Base-by-base conservation (phyloP, 2,888 invertebrate species). In the Hyles lineata region DNA sequence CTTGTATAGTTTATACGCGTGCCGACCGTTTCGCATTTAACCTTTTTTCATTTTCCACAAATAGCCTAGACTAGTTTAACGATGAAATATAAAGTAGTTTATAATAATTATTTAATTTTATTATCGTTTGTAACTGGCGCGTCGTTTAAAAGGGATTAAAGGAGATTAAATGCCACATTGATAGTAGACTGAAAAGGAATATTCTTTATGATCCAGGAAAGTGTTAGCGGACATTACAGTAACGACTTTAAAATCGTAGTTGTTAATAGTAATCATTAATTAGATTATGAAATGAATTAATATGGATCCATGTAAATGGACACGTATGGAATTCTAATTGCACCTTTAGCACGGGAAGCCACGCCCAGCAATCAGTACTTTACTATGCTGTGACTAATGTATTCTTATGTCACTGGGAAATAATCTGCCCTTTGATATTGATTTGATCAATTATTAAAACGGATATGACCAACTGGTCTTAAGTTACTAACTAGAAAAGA, bases 1-100 rank as follows among this genome's bases (percentile, higher is more conserved):
- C 87, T 81, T 84, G 83, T 87, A 89, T 78, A 88, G 60, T 79
- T 77, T 75, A 78, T 77, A 78, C 72, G 69, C 81, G 83, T 76
- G 80, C 79, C 79, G 81, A 79, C 84, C 85, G 87, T 87, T 86
- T 83, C 78, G 78, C 78, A 55, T 55, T 55, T 55, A 55, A 55
- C 55, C 55, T 55, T 77, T 86, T 87, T 82, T 82, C 80, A 77
- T 80, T 81, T 83, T 83, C 74, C 72, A 69, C 59, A 70, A 70
- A 61, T 61, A 70, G 43, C 52, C 69, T n/a, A n/a, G 70, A 61
- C 50, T 52, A 21, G 71, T 62, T 32, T 62, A 63, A 19, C 62
- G 55, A 52, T 55, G 43, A 63, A 52, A 32, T 52, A 29, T 55
- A 29, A 50, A 25, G 60, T 35, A 7, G 23, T 67, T 67, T 50